Conservation (phyloP, 2,797 vertebrate genomes). For the Bryconaethiops microstoma region DNA sequence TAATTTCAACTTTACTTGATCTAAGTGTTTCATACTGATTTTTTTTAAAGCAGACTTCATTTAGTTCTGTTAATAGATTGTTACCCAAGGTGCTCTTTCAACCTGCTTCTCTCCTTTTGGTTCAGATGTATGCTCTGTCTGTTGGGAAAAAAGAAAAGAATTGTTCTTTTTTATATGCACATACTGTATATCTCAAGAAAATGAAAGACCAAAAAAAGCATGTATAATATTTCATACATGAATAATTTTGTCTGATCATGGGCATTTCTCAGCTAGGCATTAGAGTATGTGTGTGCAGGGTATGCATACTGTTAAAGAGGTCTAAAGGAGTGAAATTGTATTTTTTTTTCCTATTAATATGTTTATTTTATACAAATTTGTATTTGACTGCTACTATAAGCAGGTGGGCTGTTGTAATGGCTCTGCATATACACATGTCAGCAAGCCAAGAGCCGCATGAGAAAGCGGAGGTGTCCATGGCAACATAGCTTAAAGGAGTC, state of each 20-base stretch:
- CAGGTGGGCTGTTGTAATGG: slow-evolving; percentile 38
- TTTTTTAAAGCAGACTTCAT: slow-evolving; percentile 26
- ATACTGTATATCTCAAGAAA: background rate
- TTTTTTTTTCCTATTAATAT: background rate
- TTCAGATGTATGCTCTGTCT: background rate
- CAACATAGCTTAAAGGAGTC: slow-evolving; percentile 47
- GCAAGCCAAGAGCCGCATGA: slow-evolving; percentile 27
- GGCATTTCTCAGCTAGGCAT: background rate
- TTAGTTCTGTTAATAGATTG: slow-evolving; percentile 24
- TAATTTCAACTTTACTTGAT: slow-evolving; percentile 10
- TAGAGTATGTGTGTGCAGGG: slow-evolving; percentile 7
- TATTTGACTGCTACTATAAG: slow-evolving; percentile 21
- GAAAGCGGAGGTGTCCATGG: slow-evolving; percentile 53
- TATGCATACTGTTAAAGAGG: background rate
- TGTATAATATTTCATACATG: slow-evolving; percentile 4
- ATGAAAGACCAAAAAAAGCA: background rate
- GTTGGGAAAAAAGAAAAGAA: background rate
- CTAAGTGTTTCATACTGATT: background rate
- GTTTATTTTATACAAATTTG: slow-evolving; percentile 9
- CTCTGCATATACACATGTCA: slow-evolving; percentile 39
- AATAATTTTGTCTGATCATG: background rate
- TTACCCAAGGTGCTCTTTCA: slow-evolving; percentile 46
- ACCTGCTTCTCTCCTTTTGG: background rate
- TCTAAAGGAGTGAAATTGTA: background rate
- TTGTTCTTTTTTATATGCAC: slow-evolving; percentile 5